Base-by-base conservation (phyloP, 2,113 vertebrate species). In the Strix aluco region DNA sequence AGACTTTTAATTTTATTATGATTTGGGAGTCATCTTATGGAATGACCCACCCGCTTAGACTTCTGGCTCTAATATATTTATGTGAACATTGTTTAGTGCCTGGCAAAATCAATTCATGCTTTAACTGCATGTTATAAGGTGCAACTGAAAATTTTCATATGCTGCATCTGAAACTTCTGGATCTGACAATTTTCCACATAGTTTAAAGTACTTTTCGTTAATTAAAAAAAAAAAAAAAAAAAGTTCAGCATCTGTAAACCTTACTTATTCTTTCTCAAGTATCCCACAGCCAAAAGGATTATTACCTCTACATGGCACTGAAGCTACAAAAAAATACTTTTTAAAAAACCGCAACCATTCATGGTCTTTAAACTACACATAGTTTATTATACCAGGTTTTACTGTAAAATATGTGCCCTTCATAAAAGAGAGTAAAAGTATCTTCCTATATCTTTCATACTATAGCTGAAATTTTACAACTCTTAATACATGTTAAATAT, bases 341-440 rank as follows among this genome's bases (percentile, higher is more conserved):
- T 27, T 2, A 9, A 70, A 63, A 81, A 52, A 0, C 0, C 2
- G 6, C 15, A 74, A 49, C 13, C 3, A 49, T 46, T 62, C 15
- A 62, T 1, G 4, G 8, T 73, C 30, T 61, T 75, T 40, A 81
- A 51, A 69, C 59, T 80, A n/a, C 6, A 55, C 1, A 4, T 1
- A 40, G 8, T 51, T 88, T 57, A 73, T 54, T 84, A 51, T 5
- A 93, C 11, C 12, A 27, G 6, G 22, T 69, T 67, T 82, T 80
- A 70, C 21, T 46, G 16, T 26, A 65, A 88, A 88, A 72, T 46
- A 32, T 8, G 25, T 46, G 22, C 11, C 46, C 32, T 42, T 83
- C 5, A 0, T 29, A 65, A 67, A 83, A 81, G 20, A 61, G 6
- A 69, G 27, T 40, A 61, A 72, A 85, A 82, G 15, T 47, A 6